These are phyloP conservation scores for Macrocentrus cingulum DNA, from an alignment of 1,140 invertebrate genomes.

Conservation along the genomic window DNA sequence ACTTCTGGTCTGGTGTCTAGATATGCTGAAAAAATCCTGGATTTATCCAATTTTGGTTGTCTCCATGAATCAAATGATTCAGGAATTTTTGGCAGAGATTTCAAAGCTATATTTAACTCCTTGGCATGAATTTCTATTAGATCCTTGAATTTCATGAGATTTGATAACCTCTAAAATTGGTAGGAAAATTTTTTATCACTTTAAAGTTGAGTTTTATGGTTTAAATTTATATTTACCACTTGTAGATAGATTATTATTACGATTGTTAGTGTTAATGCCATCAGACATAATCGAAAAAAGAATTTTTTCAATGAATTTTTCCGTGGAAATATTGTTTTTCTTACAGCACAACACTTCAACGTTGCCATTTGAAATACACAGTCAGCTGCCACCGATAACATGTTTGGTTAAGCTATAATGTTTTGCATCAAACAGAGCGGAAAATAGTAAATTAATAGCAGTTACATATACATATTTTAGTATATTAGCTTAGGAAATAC, in stretches of 20 bases:
- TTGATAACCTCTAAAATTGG: slow-evolving; percentile 20
- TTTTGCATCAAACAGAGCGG: too few species aligned
- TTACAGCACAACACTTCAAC: too few species aligned
- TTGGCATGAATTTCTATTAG: slow-evolving; percentile 1
- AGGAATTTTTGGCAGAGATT: slow-evolving; percentile 17
- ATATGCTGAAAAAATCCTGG: slow-evolving; percentile 31
- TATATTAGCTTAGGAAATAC: too few species aligned
- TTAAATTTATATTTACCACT: slow-evolving; percentile 9
- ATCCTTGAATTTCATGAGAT: slow-evolving; percentile 18
- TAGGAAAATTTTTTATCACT: neutral
- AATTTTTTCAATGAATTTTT: too few species aligned
- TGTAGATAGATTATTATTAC: neutral
- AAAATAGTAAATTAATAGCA: too few species aligned
- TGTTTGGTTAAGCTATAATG: too few species aligned
- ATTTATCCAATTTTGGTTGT: slow-evolving; percentile 11
- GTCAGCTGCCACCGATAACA: too few species aligned
- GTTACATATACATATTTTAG: too few species aligned
- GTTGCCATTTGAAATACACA: too few species aligned
- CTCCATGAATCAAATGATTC: slow-evolving; percentile 28
- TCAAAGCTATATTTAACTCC: slow-evolving; percentile 13
- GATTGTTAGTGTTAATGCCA: too few species aligned
- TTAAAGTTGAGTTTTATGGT: neutral
- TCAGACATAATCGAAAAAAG: too few species aligned
- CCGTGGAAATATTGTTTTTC: neutral
- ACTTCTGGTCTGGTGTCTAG: slow-evolving; percentile 32